phyloP scores from a whole-genome alignment of 2,113 vertebrate species.

The Alaudala cheleensis region DNA sequence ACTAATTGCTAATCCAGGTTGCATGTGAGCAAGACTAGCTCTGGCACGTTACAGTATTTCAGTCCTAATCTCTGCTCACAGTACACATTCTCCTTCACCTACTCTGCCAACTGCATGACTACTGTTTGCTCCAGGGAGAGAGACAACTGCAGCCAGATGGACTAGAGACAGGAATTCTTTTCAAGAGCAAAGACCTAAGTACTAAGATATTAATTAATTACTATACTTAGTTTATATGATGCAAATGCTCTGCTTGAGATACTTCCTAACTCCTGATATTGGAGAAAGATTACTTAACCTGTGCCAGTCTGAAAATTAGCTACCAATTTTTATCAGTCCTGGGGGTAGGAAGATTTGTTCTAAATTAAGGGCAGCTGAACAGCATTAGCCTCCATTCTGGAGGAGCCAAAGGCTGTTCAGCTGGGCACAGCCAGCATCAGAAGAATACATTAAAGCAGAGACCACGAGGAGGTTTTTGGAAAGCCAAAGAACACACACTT shows the following conservation, averaged over 20 bases:
- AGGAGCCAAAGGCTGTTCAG: background rate
- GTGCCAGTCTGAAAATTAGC: background rate
- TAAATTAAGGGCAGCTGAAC: background rate
- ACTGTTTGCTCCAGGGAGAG: background rate
- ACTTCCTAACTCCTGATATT: background rate
- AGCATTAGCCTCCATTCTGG: background rate
- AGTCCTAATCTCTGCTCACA: background rate
- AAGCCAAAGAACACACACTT: background rate
- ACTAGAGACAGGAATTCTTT: background rate
- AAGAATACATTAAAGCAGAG: background rate
- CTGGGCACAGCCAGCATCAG: background rate
- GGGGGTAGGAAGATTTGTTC: background rate
- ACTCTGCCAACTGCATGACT: background rate
- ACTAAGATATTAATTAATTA: background rate
- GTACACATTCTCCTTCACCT: background rate
- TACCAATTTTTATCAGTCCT: background rate
- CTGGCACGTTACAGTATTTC: background rate
- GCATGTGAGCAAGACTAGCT: background rate
- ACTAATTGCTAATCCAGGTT: constrained; percentile 8
- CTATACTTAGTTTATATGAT: background rate
- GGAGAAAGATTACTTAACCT: background rate
- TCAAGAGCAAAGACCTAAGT: background rate
- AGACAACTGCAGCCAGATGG: background rate
- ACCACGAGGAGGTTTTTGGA: background rate
- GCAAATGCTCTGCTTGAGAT: background rate